A percentile compares a stretch with the other conserved stretches of the same genome.
phyloP scores from a whole-genome alignment of 1,140 invertebrate genomes.

The Scaptomyza pallida region DNA sequence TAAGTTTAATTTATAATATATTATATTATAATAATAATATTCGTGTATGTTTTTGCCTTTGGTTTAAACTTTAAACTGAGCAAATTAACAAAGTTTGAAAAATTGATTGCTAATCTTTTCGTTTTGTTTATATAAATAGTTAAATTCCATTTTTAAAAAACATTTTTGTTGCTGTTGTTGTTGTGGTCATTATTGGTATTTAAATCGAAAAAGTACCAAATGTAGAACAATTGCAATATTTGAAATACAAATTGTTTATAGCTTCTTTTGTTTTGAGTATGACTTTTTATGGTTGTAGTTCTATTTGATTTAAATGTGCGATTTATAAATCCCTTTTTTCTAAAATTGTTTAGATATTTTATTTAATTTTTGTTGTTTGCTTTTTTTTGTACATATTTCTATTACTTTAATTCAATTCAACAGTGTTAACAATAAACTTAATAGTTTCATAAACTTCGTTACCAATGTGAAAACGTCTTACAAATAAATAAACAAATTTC shows the following conservation, averaged over 20 bases:
- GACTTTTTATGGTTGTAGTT: constrained; percentile 9
- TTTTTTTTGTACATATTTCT: constrained; percentile 34
- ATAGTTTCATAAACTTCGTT: constrained; percentile 31
- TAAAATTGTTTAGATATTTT: not conserved
- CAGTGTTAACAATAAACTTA: constrained; percentile 51
- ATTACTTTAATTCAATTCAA: constrained; percentile 30
- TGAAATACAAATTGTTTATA: constrained; percentile 33
- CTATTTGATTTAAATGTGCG: constrained; percentile 36
- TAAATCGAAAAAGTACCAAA: constrained; percentile 35
- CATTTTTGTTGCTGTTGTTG: constrained; percentile 8
- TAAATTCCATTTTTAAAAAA: constrained; percentile 21
- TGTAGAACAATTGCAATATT: constrained; percentile 16
- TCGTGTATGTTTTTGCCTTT: constrained; percentile 8
- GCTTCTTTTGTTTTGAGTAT: constrained; percentile 10
- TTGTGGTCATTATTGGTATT: constrained; percentile 21
- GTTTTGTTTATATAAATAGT: constrained; percentile 11
- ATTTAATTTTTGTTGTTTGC: constrained; percentile 1
- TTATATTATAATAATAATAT: constrained; percentile 12
- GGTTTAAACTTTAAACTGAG: constrained; percentile 32
- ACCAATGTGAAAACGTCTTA: constrained; percentile 45
- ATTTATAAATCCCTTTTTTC: constrained; percentile 13
- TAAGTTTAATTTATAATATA: constrained; percentile 1
- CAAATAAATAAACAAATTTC: constrained; percentile 43
- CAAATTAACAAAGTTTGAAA: constrained; percentile 41
- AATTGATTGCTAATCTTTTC: constrained; percentile 33